These are phyloP conservation scores for Syrista parreyssii DNA, from an alignment of 2,888 invertebrate genomes.

Conservation along the genomic window DNA sequence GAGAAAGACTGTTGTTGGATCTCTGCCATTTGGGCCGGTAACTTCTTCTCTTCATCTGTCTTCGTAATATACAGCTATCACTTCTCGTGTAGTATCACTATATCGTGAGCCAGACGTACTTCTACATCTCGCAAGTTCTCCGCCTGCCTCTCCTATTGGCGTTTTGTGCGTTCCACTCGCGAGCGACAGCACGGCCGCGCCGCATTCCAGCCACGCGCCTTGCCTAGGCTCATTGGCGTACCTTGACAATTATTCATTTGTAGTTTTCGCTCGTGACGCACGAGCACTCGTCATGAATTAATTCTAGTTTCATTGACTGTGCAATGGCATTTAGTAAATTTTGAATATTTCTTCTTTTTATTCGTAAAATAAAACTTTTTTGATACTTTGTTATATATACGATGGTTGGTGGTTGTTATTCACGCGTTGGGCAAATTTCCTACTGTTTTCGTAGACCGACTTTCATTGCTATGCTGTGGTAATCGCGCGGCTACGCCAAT, in stretches of 20 bases:
- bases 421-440: neutral
- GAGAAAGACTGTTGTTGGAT: neutral
- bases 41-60: slow-evolving; percentile 21
- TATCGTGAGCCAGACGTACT: neutral
- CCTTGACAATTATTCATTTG: slow-evolving; percentile 11
- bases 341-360: neutral
- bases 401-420: neutral
- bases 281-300: neutral
- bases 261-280: neutral
- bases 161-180: slow-evolving; percentile 47
- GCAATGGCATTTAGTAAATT: neutral
- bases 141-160: slow-evolving; percentile 42
- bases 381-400: neutral
- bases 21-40: slow-evolving; percentile 15
- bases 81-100: neutral
- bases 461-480: neutral
- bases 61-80: slow-evolving; percentile 14
- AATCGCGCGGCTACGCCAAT: slow-evolving; percentile 45
- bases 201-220: slow-evolving; percentile 65
- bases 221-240: slow-evolving; percentile 57
- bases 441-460: neutral
- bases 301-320: neutral
- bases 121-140: slow-evolving; percentile 24
- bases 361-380: neutral
- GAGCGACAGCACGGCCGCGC: slow-evolving; percentile 49